Evolutionary conservation across 2,888 invertebrate genomes (phyloP).

Genomic region (Parapristionchus giblindavisi): DNA sequence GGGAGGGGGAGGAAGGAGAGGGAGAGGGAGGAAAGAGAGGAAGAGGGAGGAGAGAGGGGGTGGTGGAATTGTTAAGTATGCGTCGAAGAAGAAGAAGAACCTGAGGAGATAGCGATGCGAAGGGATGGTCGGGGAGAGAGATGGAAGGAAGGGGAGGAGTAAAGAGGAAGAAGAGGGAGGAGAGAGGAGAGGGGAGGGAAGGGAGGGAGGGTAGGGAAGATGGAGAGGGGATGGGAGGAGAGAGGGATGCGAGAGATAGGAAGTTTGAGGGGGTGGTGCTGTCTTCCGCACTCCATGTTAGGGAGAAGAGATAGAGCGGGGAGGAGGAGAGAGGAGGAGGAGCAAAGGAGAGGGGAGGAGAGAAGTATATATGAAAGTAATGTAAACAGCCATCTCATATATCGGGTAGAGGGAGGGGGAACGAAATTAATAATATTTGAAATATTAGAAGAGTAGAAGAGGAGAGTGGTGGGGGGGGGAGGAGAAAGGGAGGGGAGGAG

Average conservation of each 20-base stretch:
- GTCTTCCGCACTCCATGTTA: neutral
- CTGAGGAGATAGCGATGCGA: neutral
- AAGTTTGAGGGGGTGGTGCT: neutral
- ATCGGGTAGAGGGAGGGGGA: neutral
- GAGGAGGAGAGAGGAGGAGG: neutral
- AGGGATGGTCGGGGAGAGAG: neutral
- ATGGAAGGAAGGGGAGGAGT: conserved; percentile 21
- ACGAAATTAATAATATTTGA: neutral
- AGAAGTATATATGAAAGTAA: neutral
- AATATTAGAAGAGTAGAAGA: neutral
- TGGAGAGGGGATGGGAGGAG: no score
- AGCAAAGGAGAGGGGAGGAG: no score
- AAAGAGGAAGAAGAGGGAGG: conserved; percentile 36
- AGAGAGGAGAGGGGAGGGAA: conserved; percentile 27
- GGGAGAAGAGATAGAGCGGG: neutral
- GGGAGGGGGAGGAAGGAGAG: neutral
- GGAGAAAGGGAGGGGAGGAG: neutral
- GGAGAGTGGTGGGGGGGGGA: neutral
- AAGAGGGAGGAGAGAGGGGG: neutral
- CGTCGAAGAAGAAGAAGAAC: neutral
- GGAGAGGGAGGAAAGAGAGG: neutral
- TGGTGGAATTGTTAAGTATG: neutral
- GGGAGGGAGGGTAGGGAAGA: conserved; percentile 26
- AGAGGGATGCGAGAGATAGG: conserved; percentile 2
- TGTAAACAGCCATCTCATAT: neutral